Conservation (phyloP, 1,140 invertebrate genomes). For the Pachypsylla venusta region DNA sequence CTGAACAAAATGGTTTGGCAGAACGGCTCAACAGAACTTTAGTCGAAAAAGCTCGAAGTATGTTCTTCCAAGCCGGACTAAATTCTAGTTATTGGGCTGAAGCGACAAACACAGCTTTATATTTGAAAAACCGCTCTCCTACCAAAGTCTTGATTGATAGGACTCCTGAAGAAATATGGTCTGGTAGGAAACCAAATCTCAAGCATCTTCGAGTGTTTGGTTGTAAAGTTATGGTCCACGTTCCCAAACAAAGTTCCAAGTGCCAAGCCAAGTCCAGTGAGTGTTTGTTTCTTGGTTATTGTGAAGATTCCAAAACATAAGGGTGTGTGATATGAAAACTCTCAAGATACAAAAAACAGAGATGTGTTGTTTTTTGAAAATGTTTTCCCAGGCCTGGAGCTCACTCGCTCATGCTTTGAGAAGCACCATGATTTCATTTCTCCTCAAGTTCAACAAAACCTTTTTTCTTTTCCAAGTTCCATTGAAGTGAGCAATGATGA, state of each 20-base stretch:
- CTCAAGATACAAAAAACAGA: too few species aligned
- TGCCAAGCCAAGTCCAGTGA: constrained; percentile 22
- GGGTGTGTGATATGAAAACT: too few species aligned
- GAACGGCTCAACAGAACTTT: constrained; percentile 26
- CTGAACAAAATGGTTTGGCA: constrained; percentile 29
- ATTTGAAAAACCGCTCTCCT: constrained; percentile 15
- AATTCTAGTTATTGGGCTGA: constrained; percentile 14
- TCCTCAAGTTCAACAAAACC: too few species aligned
- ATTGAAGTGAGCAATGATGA: background rate
- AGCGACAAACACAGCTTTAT: constrained; percentile 14
- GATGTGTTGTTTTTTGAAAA: too few species aligned
- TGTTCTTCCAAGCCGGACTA: constrained; percentile 12
- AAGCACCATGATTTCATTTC: too few species aligned
- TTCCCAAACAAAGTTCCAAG: constrained; percentile 24
- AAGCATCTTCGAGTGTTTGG: constrained; percentile 27
- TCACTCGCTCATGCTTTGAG: too few species aligned
- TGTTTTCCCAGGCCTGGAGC: too few species aligned
- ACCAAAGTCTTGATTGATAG: constrained; percentile 6
- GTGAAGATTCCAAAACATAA: too few species aligned
- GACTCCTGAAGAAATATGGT: constrained; percentile 23
- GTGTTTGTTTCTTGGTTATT: constrained; percentile 26
- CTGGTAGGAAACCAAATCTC: constrained; percentile 19
- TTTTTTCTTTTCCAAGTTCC: too few species aligned
- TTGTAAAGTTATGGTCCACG: constrained; percentile 18
- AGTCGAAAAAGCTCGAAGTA: constrained; percentile 8